Evolutionary conservation across 2,797 vertebrate genomes (phyloP), one percentile per base, ranked within the genome.

Genomic region (Austrolebias charrua): DNA sequence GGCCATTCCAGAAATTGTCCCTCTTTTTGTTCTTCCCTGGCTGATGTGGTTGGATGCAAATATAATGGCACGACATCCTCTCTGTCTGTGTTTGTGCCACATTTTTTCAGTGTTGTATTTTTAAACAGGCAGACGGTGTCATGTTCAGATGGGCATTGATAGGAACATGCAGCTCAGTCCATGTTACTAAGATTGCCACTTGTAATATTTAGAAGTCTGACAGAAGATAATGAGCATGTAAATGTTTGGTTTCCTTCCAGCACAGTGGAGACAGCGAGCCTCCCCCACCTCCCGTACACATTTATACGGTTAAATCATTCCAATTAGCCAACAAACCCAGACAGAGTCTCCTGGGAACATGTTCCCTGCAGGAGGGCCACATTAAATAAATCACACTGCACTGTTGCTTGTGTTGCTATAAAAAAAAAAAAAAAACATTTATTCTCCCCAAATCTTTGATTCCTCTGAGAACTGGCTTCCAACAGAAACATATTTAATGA

Each of bases 321-420:
- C 82, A 90, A 89, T 91, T 89, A 88, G 89, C 75, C 79, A 75
- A 78, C 71, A 83, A 75, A 80, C 78, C 74, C 74, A 85, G 80
- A 80, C 84, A 59, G 66, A 44, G 68, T 87, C 85, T 80, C 84
- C 46, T 24, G 81, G 79, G 89, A 88, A 81, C 78, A 77, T 63
- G 75, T 57, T 80, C 87, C 73, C 87, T 35, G 76, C 78, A 79
- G 89, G 88, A 73, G 77, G 85, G 69, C 67, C 64, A 46, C 69
- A 81, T 82, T 83, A 86, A 86, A 91, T 81, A 76, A 88, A 84
- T 86, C 80, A 76, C 65, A 76, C 79, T 75, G 78, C 72, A 72
- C 69, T 76, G 80, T 76, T 47, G 67, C 69, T 79, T 81, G 72
- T 76, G 61, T 74, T 76, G 59, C 42, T 42, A 51, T 24, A 24